phyloP scores from a whole-genome alignment of 1,140 invertebrate genomes.

The honey bee (Apis mellifera) region DNA sequence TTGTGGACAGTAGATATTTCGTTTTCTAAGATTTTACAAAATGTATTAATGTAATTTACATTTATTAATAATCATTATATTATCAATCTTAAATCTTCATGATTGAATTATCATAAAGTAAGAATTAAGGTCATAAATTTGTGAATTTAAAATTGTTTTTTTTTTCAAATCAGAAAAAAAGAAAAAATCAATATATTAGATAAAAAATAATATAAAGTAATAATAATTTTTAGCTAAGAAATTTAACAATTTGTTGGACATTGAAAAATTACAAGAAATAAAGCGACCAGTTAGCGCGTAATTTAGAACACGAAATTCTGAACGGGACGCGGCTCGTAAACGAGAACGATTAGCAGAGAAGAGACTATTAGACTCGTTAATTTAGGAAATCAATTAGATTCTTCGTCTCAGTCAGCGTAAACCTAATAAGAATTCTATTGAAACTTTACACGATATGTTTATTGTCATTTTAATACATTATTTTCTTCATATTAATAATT shows the following conservation, averaged over 20 bases:
- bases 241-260: not conserved
- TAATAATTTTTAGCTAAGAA: not conserved
- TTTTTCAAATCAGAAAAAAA: not conserved
- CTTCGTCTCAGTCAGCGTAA: not conserved
- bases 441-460: constrained; percentile 13
- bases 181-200: not conserved
- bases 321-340: not conserved
- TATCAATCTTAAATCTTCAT: not conserved
- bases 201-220: not conserved
- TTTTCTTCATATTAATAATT: constrained; percentile 12
- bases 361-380: constrained; percentile 30
- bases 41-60: not conserved
- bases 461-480: not conserved
- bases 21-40: not conserved
- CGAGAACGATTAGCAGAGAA: constrained; percentile 25
- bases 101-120: not conserved
- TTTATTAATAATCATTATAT: not conserved
- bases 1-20: not conserved
- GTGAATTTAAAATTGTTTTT: not conserved
- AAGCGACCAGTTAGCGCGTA: not conserved
- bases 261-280: not conserved
- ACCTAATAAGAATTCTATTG: not conserved
- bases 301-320: constrained; percentile 12
- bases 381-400: constrained; percentile 43
- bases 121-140: not conserved